These are phyloP conservation scores for Hypotaenidia okinawae DNA, from an alignment of 2,797 vertebrate species.

Conservation along the genomic window DNA sequence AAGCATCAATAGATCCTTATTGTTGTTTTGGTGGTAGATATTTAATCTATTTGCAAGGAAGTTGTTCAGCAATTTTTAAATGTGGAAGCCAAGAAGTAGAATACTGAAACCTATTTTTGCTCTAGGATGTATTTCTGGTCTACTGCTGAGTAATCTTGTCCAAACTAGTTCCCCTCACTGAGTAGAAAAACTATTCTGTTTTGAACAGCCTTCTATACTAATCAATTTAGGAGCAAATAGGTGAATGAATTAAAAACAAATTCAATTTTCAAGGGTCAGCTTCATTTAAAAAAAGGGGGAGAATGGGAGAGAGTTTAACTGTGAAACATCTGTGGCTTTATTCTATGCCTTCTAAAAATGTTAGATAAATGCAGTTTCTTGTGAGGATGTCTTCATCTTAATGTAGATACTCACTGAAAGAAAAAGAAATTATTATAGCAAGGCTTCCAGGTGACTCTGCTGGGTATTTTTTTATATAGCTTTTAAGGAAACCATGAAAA, in stretches of 20 bases:
- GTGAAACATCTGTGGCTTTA: background rate
- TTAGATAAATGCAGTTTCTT: background rate
- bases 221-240: background rate
- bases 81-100: background rate
- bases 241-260: background rate
- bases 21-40: background rate
- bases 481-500: fast-evolving
- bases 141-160: background rate
- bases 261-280: background rate
- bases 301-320: background rate
- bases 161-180: background rate
- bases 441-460: background rate
- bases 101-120: background rate
- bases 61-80: background rate
- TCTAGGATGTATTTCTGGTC: background rate
- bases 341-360: background rate
- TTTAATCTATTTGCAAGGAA: background rate
- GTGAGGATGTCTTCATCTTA: background rate
- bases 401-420: too few relatives aligned
- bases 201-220: background rate
- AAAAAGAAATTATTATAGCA: background rate
- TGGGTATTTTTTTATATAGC: background rate
- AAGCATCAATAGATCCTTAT: background rate
- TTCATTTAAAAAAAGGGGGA: background rate
- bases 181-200: background rate